Evolutionary conservation across 2,888 invertebrate species (phyloP).

Genomic region (Oscheius sp.): DNA sequence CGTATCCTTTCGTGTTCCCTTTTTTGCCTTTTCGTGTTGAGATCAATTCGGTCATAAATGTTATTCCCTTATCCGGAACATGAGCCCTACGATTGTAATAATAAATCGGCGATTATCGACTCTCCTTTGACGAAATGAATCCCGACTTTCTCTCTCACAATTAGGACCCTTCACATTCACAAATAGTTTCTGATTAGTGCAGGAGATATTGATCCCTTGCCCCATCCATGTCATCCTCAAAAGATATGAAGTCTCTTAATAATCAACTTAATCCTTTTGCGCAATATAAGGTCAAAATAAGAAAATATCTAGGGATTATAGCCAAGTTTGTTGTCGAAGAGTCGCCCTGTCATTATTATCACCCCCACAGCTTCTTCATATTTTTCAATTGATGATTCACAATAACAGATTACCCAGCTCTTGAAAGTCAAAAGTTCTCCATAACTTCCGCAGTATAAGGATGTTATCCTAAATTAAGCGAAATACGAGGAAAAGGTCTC

Average conservation of each 20-base stretch:
- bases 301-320: not conserved
- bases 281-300: too few relatives aligned
- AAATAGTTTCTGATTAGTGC: slow-evolving; percentile 18
- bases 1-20: too few relatives aligned
- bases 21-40: too few relatives aligned
- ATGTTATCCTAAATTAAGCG: too few relatives aligned
- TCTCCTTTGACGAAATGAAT: not conserved
- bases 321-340: not conserved
- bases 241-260: not conserved
- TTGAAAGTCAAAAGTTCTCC: too few relatives aligned
- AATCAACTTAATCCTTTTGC: too few relatives aligned
- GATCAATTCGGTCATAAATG: too few relatives aligned
- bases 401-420: too few relatives aligned
- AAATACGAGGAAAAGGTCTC: not conserved
- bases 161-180: not conserved
- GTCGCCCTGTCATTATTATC: not conserved
- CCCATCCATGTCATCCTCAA: not conserved
- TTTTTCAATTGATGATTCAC: too few relatives aligned
- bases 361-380: too few relatives aligned
- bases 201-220: not conserved
- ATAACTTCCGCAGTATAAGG: too few relatives aligned
- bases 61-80: too few relatives aligned
- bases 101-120: slow-evolving; percentile 29
- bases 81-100: slow-evolving; percentile 15
- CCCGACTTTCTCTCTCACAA: not conserved